A percentile compares a stretch with the other conserved stretches of the same genome.
Conservation (phyloP, 2,888 invertebrate genomes). For the Dermolepida albohirtum region DNA sequence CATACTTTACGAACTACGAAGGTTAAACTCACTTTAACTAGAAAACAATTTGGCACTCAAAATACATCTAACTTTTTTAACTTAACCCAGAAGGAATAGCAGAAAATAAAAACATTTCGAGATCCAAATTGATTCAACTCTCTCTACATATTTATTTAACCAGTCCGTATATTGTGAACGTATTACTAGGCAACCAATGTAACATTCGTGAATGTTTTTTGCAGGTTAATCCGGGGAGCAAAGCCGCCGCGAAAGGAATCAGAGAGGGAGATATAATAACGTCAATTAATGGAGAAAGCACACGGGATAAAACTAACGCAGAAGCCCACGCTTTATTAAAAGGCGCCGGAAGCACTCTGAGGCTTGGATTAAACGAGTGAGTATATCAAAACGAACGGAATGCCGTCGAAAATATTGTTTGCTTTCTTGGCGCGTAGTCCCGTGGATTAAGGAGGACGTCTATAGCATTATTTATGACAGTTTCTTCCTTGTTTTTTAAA, state of each 20-base stretch:
- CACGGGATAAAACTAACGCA: conserved; percentile 75
- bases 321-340: conserved; percentile 81
- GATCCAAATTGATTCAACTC: too few species aligned
- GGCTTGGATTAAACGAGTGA: conserved; percentile 80
- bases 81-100: too few species aligned
- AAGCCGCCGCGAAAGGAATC: conserved; percentile 83
- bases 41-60: too few species aligned
- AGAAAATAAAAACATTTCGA: too few species aligned
- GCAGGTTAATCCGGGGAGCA: conserved; percentile 89
- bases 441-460: too few species aligned
- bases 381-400: conserved; percentile 56
- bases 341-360: conserved; percentile 75
- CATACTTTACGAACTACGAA: too few species aligned
- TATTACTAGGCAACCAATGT: conserved; percentile 67
- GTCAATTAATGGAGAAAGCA: conserved; percentile 80
- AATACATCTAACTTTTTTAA: too few species aligned
- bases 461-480: too few species aligned
- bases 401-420: background rate
- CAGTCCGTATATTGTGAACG: too few species aligned
- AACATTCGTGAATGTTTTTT: conserved; percentile 62
- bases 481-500: too few species aligned
- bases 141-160: too few species aligned
- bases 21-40: too few species aligned
- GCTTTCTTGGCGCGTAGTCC: background rate
- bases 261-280: conserved; percentile 86